phyloP scores from a whole-genome alignment of 2,113 vertebrate genomes.

The Oreotrochilus melanogaster region DNA sequence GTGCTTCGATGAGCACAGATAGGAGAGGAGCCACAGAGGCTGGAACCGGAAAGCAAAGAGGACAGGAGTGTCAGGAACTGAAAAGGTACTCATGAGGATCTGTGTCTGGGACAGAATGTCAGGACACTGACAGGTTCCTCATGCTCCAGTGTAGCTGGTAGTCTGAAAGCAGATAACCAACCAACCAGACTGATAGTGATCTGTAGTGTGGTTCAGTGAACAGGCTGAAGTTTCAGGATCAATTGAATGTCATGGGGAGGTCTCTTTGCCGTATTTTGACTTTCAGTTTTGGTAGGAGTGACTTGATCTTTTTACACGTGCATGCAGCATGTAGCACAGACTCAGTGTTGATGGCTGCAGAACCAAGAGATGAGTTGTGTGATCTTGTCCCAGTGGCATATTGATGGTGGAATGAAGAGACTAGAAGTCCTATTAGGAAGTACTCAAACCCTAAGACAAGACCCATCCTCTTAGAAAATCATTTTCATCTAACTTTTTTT shows the following conservation, averaged over 20 bases:
- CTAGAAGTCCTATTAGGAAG: neutral
- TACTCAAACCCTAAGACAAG: neutral
- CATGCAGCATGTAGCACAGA: neutral
- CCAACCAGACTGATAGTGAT: neutral
- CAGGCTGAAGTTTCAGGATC: neutral
- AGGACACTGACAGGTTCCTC: neutral
- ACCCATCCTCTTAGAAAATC: neutral
- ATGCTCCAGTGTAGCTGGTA: neutral
- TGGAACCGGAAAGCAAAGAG: neutral
- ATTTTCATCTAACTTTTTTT: neutral
- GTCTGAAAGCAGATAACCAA: neutral
- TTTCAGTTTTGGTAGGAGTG: neutral
- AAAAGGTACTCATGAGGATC: neutral
- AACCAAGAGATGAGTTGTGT: accelerated
- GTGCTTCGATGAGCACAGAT: neutral
- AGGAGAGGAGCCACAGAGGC: neutral
- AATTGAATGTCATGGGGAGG: accelerated
- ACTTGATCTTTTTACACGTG: neutral
- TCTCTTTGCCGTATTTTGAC: neutral
- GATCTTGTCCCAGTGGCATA: neutral
- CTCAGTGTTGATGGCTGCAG: neutral
- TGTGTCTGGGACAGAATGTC: neutral
- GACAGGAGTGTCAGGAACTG: neutral
- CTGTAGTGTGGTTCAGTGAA: neutral
- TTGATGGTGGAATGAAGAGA: neutral